A percentile compares a stretch with the other conserved stretches of the same genome.
Conservation (phyloP, 37 sponge, comb jelly and placozoan species). For the Mnemiopsis leidyi region DNA sequence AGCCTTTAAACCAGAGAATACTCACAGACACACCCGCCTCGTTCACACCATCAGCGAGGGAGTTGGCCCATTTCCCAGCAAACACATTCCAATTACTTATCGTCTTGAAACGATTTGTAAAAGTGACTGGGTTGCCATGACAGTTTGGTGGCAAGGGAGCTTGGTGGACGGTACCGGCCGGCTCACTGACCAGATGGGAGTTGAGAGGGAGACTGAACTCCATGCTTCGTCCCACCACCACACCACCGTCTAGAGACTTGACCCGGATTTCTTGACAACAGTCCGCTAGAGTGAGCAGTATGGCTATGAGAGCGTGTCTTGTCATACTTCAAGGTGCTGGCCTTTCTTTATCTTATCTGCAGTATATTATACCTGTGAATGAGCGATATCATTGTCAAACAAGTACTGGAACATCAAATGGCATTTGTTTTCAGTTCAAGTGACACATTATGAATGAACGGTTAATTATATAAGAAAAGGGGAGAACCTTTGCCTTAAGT, state of each 20-base stretch:
- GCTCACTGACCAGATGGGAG: background rate
- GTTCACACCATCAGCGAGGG: background rate
- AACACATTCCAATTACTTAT: background rate
- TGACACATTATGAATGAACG: too few relatives aligned
- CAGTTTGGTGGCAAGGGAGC: background rate
- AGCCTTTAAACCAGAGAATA: background rate
- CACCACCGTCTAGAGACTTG: background rate
- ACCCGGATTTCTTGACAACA: background rate
- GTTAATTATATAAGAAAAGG: too few relatives aligned
- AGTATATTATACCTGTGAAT: too few relatives aligned
- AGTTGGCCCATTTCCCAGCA: background rate
- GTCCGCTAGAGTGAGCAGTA: background rate
- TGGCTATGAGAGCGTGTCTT: too few relatives aligned
- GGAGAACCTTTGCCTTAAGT: too few relatives aligned
- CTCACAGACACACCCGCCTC: background rate
- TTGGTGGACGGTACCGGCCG: background rate
- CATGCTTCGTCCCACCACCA: slow-evolving; percentile 25
- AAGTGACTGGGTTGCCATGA: background rate
- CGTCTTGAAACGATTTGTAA: background rate
- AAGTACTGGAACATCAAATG: too few relatives aligned
- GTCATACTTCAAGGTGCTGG: too few relatives aligned
- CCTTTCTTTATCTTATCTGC: too few relatives aligned
- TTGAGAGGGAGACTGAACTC: background rate
- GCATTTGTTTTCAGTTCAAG: too few relatives aligned
- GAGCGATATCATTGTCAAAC: too few relatives aligned